Conservation (phyloP, 2,113 vertebrate species). For the Lepus timidus region DNA sequence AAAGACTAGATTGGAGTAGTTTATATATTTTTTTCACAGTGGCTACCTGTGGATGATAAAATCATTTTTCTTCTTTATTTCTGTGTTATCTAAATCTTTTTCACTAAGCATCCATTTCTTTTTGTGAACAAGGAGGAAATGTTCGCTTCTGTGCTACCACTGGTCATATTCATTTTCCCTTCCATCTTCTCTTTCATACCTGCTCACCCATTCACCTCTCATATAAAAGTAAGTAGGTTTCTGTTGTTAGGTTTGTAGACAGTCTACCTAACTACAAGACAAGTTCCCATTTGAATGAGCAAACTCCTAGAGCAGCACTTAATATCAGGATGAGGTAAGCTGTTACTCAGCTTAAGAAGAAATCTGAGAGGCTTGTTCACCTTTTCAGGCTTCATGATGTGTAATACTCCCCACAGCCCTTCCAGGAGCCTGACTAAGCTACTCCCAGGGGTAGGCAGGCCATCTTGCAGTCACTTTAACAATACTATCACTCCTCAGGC, state of each 20-base stretch:
- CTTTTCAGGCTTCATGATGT: neutral
- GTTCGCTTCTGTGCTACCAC: neutral
- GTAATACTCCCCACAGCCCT: neutral
- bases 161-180: neutral
- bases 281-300: neutral
- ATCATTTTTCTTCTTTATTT: slow-evolving; percentile 19
- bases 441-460: neutral
- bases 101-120: neutral
- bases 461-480: neutral
- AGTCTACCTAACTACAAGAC: neutral
- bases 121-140: neutral
- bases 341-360: neutral
- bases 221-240: slow-evolving; percentile 15
- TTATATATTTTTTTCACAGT: neutral
- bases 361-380: slow-evolving; percentile 43
- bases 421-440: slow-evolving; percentile 51
- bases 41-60: neutral
- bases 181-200: neutral
- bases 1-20: neutral
- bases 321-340: slow-evolving; percentile 26
- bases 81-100: neutral
- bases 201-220: neutral
- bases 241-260: neutral
- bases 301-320: slow-evolving; percentile 23
- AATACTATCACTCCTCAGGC: neutral